Percentiles rank a stretch among this genome's conserved stretches.
Conservation (phyloP, 1,140 invertebrate genomes). For the Apis cerana region DNA sequence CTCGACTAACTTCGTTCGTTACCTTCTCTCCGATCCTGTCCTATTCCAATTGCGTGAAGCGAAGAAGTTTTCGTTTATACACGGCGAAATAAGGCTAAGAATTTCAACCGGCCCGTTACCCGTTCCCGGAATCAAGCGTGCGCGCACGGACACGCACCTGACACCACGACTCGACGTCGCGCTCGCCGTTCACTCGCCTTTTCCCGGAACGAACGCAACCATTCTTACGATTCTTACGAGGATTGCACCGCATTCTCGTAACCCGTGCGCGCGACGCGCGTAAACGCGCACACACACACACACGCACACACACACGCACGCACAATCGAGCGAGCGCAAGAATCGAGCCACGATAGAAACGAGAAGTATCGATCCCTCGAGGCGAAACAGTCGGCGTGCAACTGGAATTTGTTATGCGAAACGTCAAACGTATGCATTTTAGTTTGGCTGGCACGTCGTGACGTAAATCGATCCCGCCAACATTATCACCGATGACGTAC, state of each 20-base stretch:
- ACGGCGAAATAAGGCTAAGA: conserved; percentile 58
- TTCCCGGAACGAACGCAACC: not conserved
- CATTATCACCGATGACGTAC: conserved; percentile 62
- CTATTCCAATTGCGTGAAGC: conserved; percentile 7
- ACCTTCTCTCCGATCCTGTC: not conserved
- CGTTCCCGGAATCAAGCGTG: not conserved
- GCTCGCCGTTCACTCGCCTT: not conserved
- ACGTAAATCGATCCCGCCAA: conserved; percentile 59
- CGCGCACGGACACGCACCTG: too few species aligned
- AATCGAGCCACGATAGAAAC: conserved; percentile 28
- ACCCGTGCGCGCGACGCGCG: not conserved
- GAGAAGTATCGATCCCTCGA: conserved; percentile 52
- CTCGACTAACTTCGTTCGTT: conserved; percentile 55
- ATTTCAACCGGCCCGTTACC: conserved; percentile 35
- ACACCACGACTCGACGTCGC: too few species aligned
- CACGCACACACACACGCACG: not conserved
- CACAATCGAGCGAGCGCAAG: not conserved
- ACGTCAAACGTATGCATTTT: conserved; percentile 48
- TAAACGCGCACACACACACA: not conserved
- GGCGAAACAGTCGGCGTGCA: conserved; percentile 55
- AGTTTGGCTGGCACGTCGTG: conserved; percentile 50
- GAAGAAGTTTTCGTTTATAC: conserved; percentile 59
- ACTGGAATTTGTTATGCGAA: conserved; percentile 63
- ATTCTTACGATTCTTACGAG: too few species aligned
- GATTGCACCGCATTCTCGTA: too few species aligned